Conservation (phyloP, 2,888 invertebrate genomes). For the Rambutsinella grinnellia region DNA sequence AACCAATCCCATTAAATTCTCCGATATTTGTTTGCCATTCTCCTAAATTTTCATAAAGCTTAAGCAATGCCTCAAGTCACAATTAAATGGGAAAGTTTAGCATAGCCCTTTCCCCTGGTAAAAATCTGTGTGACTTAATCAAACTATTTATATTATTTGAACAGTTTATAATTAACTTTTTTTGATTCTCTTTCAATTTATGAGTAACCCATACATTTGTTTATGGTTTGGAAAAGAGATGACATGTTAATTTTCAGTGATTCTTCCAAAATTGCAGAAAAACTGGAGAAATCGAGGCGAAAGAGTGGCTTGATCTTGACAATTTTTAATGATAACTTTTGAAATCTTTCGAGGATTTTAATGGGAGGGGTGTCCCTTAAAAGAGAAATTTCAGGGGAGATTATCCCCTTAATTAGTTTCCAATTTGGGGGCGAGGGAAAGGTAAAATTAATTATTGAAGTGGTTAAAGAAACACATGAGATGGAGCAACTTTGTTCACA, state of each 20-base stretch:
- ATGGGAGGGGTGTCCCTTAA: constrained; percentile 9
- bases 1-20: constrained; percentile 3
- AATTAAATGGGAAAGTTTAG: constrained; percentile 36
- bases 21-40: constrained; percentile 13
- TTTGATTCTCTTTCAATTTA: neutral
- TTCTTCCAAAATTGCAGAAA: constrained; percentile 17
- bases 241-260: neutral
- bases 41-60: constrained; percentile 20
- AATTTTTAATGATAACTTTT: constrained; percentile 11
- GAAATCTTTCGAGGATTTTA: neutral
- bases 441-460: constrained; percentile 29
- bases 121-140: constrained; percentile 53
- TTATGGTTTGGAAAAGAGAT: too few relatives aligned
- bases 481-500: constrained; percentile 18
- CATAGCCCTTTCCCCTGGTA: constrained; percentile 29
- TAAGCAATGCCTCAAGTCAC: neutral
- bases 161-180: neutral
- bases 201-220: constrained; percentile 18
- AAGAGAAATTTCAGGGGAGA: constrained; percentile 13
- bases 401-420: neutral
- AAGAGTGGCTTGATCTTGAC: constrained; percentile 20
- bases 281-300: constrained; percentile 14
- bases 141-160: constrained; percentile 28
- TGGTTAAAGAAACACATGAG: constrained; percentile 47
- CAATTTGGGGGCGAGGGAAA: neutral